Base-by-base conservation (phyloP, 2,888 invertebrate genomes). In the Furcula furcula region DNA sequence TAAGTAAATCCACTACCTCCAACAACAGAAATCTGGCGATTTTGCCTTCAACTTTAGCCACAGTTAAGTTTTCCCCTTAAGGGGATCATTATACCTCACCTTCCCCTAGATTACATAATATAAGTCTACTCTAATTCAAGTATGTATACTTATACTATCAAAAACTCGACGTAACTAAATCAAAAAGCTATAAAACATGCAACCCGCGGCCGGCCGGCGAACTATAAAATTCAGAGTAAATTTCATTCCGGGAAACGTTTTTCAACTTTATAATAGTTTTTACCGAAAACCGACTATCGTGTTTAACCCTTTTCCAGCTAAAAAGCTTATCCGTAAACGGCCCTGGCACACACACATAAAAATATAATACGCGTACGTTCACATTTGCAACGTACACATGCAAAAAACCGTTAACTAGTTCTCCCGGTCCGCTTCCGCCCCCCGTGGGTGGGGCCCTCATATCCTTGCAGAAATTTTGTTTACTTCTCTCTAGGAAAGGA, bases 381-480 rank as follows among this genome's bases (percentile, higher is more conserved):
- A 29, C 25, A 13, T 3, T 7, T 25, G 7, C n/a, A 22, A 2
- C 38, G 32, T 36, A 31, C 37, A 41, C 30, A 42, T 14, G 31
- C 23, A 16, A 84, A 87, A 86, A 87, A 87, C 83, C 79, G 65
- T 75, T 79, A 84, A 84, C 85, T 85, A 85, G 74, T 72, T 18
- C 28, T 11, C 28, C 28, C 28, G 15, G 18, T 16, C 18, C 28
- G 18, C 34, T 31, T 52, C 37, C 40, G 45, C 31, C 31, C 36
- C 34, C 31, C 36, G 28, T 25, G 31, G 15, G 18, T 10, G 15
- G 27, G 10, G 65, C 71, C 74, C 77, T 83, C 80, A 80, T 79
- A 86, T 86, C 85, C 87, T 86, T 85, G 81, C 78, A 85, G 87
- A 82, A 84, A 86, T 82, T 87, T 87, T 86, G 87, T 87, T 87